Base-by-base conservation (phyloP, 2,888 invertebrate genomes). In the Monochamus alternatus region DNA sequence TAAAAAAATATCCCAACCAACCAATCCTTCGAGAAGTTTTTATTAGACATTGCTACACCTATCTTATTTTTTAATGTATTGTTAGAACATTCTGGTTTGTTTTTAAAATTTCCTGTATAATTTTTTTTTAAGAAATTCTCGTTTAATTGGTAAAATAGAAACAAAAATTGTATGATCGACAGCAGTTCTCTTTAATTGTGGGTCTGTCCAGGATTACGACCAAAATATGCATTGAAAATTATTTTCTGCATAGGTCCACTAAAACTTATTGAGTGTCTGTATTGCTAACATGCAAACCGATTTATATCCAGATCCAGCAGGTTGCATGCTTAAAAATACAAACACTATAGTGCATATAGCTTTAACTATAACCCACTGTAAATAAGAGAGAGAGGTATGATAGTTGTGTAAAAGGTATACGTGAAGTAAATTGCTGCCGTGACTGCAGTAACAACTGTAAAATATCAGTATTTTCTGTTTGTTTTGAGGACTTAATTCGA, bases 331-430 rank as follows among this genome's bases (percentile, higher is more conserved):
- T 72, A 72, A 32, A 31, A 59, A 66, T 60, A 69, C 60, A 71
- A 3, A 31, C 32, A 63, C 22, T 30, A 81, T 85, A 84, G 83
- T 76, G 76, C 83, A 82, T 76, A 86, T 85, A 86, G 86, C 86
- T 86, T 86, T 85, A 86, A 86, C 81, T 80, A 78, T 78, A 79
- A 81, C 80, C 80, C 75, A 78, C 75, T 84, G 85, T 86, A 86
- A 76, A 86, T 85, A 85, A 77, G 79, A 12, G 22, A 55, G 73
- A 80, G 80, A 81, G 80, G 85, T 83, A 83, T 84, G 85, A 84
- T 83, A 79, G 80, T 73, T 75, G 69, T 74, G 70, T 74, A 65
- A 60, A 74, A 65, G 63, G 63, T 76, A 76, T 67, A 67, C 44
- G 71, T 55, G 58, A 76, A 64, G 44, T 55, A 77, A 66, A 76